Percentiles rank a stretch among this genome's conserved stretches.
Conservation (phyloP, 1,140 invertebrate genomes). For the Caenorhabditis inopinata region DNA sequence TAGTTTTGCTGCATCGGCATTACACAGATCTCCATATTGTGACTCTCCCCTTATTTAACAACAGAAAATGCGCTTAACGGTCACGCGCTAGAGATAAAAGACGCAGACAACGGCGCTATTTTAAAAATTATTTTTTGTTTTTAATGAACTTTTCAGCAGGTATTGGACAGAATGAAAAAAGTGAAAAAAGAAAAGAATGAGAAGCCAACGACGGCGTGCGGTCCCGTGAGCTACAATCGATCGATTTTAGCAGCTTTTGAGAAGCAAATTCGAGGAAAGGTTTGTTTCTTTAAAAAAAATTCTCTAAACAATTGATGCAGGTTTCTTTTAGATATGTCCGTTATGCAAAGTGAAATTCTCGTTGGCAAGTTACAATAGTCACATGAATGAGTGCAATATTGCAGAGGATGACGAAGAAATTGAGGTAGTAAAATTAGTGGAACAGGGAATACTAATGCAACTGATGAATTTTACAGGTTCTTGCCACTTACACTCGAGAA, state of each 20-base stretch:
- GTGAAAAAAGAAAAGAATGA: neutral
- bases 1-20: too few species aligned
- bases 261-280: neutral
- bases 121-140: neutral
- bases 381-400: neutral
- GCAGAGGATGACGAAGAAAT: slow-evolving; percentile 11
- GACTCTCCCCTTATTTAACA: neutral
- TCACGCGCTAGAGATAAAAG: neutral
- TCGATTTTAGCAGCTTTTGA: slow-evolving; percentile 9
- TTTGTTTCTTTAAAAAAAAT: neutral
- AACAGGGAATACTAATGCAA: too few species aligned
- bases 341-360: neutral
- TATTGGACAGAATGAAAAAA: neutral
- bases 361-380: neutral
- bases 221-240: neutral
- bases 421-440: too few species aligned
- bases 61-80: neutral
- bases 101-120: neutral
- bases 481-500: neutral
- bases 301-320: neutral
- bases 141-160: neutral
- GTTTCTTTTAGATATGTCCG: neutral
- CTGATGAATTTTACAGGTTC: neutral
- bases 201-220: neutral
- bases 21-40: neutral